Percentiles rank a stretch among this genome's conserved stretches.
These are phyloP conservation scores for Lysandra coridon DNA, from an alignment of 2,888 invertebrate species.

Conservation along the genomic window DNA sequence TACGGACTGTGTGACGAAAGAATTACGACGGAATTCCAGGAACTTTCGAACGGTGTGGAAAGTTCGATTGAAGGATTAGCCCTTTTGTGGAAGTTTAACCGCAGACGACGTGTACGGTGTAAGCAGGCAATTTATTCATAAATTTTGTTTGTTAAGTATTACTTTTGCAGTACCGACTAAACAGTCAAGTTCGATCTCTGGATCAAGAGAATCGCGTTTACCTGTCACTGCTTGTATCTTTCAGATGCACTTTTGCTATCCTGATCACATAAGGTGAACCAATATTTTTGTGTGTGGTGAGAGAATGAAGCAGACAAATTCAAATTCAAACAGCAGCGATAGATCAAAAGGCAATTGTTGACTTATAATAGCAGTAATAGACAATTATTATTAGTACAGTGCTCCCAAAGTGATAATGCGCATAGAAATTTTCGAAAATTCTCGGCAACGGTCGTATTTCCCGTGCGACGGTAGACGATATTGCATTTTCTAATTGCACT, in stretches of 20 bases:
- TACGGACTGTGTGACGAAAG: conserved; percentile 30
- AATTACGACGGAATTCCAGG: conserved; percentile 5
- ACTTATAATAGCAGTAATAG: no score
- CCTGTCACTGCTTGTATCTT: neutral
- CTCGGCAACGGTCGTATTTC: no score
- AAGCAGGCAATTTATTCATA: neutral
- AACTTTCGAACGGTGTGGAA: conserved; percentile 2
- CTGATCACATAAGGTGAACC: neutral
- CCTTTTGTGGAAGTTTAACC: neutral
- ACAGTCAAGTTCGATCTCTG: neutral
- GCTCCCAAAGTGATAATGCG: no score
- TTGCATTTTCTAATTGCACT: no score
- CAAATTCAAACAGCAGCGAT: no score
- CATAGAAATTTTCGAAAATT: no score
- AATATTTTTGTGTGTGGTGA: neutral
- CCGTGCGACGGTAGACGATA: no score
- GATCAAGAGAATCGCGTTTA: neutral
- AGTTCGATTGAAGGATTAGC: conserved; percentile 8
- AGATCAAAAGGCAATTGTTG: no score
- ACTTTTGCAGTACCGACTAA: no score
- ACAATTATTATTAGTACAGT: no score
- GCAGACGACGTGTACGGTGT: neutral
- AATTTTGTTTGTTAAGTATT: neutral
- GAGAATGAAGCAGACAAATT: no score
- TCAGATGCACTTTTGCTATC: neutral